phyloP scores from a whole-genome alignment of 2,888 invertebrate genomes.

The Agriotes lineatus region DNA sequence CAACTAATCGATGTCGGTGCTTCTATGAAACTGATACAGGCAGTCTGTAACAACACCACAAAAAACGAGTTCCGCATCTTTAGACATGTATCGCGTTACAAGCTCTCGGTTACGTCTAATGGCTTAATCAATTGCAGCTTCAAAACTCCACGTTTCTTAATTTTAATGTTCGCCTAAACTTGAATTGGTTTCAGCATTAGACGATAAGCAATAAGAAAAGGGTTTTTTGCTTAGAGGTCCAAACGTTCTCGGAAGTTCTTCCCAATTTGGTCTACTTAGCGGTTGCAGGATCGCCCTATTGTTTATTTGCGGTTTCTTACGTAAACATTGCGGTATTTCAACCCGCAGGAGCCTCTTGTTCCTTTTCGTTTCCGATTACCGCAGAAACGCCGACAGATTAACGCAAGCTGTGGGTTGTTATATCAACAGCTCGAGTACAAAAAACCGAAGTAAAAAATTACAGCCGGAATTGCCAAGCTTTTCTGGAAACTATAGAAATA shows the following conservation, averaged over 20 bases:
- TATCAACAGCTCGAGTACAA: too few relatives aligned
- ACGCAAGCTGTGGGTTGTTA: too few relatives aligned
- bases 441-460: too few relatives aligned
- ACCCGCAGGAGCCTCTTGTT: not conserved
- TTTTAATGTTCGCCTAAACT: too few relatives aligned
- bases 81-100: slow-evolving; percentile 4
- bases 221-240: too few relatives aligned
- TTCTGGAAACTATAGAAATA: too few relatives aligned
- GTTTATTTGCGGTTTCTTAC: slow-evolving; percentile 16
- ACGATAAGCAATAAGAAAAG: too few relatives aligned
- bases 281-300: not conserved
- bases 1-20: slow-evolving; percentile 53
- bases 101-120: not conserved
- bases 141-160: too few relatives aligned
- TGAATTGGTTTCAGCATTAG: too few relatives aligned
- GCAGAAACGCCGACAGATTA: not conserved
- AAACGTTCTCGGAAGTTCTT: too few relatives aligned
- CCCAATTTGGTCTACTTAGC: slow-evolving; percentile 6
- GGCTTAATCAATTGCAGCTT: too few relatives aligned
- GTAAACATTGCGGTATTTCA: slow-evolving; percentile 12
- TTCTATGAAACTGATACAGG: slow-evolving; percentile 57
- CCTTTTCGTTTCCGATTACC: not conserved
- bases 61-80: slow-evolving; percentile 55
- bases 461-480: too few relatives aligned
- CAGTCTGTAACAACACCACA: slow-evolving; percentile 55